A percentile compares a stretch with the other conserved stretches of the same genome.
These are phyloP conservation scores for Pollenia amentaria DNA, from an alignment of 2,888 invertebrate species.

Conservation along the genomic window DNA sequence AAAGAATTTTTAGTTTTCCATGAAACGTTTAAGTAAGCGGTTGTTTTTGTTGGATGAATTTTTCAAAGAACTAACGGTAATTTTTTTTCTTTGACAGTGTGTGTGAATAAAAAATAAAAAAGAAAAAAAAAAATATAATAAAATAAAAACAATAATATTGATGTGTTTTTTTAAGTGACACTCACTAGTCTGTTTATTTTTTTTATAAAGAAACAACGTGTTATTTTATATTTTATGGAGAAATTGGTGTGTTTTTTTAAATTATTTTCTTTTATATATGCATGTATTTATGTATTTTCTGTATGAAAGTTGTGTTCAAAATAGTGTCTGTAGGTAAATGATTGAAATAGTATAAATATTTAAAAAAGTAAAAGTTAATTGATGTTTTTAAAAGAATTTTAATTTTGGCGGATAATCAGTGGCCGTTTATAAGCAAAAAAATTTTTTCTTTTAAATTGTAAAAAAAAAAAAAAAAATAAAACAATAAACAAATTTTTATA, in stretches of 20 bases:
- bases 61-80: conserved; percentile 30
- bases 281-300: too few relatives aligned
- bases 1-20: conserved; percentile 65
- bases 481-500: not conserved
- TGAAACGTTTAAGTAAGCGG: conserved; percentile 57
- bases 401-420: conserved; percentile 32
- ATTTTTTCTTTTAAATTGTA: not conserved
- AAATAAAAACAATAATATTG: conserved; percentile 13
- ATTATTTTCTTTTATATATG: too few relatives aligned
- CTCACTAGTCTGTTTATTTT: too few relatives aligned
- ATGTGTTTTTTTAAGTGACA: not conserved
- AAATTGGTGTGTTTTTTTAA: too few relatives aligned
- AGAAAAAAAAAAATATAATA: not conserved
- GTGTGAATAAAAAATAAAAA: not conserved
- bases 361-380: conserved; percentile 18
- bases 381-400: not conserved
- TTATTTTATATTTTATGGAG: too few relatives aligned
- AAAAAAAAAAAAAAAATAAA: not conserved
- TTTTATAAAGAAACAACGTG: too few relatives aligned
- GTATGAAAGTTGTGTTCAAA: too few relatives aligned
- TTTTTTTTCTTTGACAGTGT: not conserved
- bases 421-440: not conserved
- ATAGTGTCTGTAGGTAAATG: not conserved
- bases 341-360: too few relatives aligned
- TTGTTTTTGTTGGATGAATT: conserved; percentile 8